Conservation (phyloP, 2,797 vertebrate genomes). For the Cirrhinus mrigala region DNA sequence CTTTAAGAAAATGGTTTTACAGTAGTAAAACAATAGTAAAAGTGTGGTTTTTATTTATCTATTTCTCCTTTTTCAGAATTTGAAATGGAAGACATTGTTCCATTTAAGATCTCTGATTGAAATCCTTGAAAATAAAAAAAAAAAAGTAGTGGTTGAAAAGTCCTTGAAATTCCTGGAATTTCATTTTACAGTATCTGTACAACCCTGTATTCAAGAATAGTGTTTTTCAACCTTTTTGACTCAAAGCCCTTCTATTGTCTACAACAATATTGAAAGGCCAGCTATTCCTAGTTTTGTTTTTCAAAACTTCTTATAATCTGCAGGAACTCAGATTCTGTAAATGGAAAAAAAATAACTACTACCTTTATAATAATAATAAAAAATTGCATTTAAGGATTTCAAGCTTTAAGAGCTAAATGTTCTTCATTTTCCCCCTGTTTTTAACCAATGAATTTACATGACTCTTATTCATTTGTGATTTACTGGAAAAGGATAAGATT, state of each 20-base stretch:
- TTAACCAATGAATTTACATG: background rate
- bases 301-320: background rate
- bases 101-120: too few species aligned
- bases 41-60: too few species aligned
- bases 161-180: too few species aligned
- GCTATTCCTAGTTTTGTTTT: background rate
- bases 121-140: too few species aligned
- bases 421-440: background rate
- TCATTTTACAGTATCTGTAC: background rate
- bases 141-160: too few species aligned
- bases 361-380: background rate
- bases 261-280: background rate
- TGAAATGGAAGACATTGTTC: too few species aligned
- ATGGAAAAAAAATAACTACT: background rate
- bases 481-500: background rate
- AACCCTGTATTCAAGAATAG: background rate
- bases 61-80: too few species aligned
- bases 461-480: background rate
- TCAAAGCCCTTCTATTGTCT: background rate
- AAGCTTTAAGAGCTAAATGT: background rate
- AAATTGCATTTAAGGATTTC: background rate
- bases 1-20: too few species aligned
- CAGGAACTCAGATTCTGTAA: background rate
- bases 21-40: too few species aligned
- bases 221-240: background rate